These are phyloP conservation scores for Poicephalus meyeri DNA, from an alignment of 2,113 vertebrate species.

Conservation along the genomic window DNA sequence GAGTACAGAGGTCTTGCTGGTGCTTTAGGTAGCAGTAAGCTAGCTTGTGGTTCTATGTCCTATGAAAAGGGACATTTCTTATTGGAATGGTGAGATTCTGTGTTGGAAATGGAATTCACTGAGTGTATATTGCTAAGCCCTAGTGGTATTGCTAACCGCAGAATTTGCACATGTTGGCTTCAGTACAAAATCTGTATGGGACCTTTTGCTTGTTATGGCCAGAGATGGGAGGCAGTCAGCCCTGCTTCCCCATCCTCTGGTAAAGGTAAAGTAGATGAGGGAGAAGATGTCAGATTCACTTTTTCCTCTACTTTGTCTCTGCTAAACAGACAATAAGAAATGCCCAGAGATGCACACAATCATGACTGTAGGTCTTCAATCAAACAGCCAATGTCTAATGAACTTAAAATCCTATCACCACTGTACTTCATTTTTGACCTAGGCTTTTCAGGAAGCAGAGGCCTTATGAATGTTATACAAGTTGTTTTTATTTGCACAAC, in stretches of 20 bases:
- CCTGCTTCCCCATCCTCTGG: neutral
- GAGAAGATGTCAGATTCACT: neutral
- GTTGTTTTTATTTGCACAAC: neutral
- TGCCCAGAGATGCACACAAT: neutral
- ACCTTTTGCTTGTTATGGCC: neutral
- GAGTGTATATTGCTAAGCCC: neutral
- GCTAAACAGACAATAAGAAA: neutral
- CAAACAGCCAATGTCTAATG: neutral
- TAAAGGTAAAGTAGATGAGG: neutral
- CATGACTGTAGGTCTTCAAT: neutral
- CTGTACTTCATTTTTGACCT: neutral
- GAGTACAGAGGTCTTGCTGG: neutral
- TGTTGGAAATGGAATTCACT: neutral
- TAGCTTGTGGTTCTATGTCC: too few species aligned
- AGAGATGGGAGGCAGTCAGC: neutral
- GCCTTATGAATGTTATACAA: neutral
- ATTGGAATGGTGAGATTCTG: neutral
- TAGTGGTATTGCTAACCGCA: neutral
- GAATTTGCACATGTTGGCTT: neutral
- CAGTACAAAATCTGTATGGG: neutral
- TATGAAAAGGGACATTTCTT: neutral
- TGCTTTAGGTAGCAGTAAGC: neutral
- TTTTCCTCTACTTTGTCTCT: neutral
- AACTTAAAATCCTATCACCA: neutral
- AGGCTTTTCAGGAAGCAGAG: neutral